Conservation (phyloP, 2,888 invertebrate genomes). For the Trissonchulus sp. region DNA sequence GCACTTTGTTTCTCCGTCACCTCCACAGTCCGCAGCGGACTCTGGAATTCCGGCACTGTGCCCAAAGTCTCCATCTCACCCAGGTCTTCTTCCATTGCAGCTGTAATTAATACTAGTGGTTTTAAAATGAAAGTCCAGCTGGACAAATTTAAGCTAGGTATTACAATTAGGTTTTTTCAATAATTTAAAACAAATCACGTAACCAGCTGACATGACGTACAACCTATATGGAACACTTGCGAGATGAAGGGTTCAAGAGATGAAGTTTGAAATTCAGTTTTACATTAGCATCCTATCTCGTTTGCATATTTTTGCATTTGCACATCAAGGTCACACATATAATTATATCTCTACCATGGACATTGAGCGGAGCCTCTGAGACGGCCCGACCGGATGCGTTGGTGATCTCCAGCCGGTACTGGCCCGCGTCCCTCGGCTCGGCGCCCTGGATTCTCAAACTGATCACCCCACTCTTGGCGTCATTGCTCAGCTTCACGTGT, state of each 20-base stretch:
- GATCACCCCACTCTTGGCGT: slow-evolving; percentile 13
- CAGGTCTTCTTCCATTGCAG: not conserved
- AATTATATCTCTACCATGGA: not conserved
- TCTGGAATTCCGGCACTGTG: slow-evolving; percentile 53
- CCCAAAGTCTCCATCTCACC: slow-evolving; percentile 54
- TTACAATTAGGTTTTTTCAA: too few relatives aligned
- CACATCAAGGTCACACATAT: too few relatives aligned
- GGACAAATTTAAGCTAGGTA: too few relatives aligned
- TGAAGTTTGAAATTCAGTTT: too few relatives aligned
- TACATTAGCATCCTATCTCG: too few relatives aligned
- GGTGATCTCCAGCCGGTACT: slow-evolving; percentile 48
- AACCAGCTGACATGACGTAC: too few relatives aligned
- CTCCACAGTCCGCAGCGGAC: slow-evolving; percentile 42
- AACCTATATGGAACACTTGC: too few relatives aligned
- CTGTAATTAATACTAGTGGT: not conserved
- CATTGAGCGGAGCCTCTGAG: slow-evolving; percentile 36
- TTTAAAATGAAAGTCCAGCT: too few relatives aligned
- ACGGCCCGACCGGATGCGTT: slow-evolving; percentile 50
- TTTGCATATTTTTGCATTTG: too few relatives aligned
- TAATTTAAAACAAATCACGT: too few relatives aligned
- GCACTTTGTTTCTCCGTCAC: slow-evolving; percentile 50
- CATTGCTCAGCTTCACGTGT: slow-evolving; percentile 30
- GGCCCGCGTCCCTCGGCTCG: slow-evolving; percentile 47
- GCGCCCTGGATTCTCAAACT: not conserved
- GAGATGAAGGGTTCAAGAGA: too few relatives aligned